Evolutionary conservation across 1,140 invertebrate species (phyloP), one percentile per base, ranked within the genome.

Genomic region (Lepidurus couesii): DNA sequence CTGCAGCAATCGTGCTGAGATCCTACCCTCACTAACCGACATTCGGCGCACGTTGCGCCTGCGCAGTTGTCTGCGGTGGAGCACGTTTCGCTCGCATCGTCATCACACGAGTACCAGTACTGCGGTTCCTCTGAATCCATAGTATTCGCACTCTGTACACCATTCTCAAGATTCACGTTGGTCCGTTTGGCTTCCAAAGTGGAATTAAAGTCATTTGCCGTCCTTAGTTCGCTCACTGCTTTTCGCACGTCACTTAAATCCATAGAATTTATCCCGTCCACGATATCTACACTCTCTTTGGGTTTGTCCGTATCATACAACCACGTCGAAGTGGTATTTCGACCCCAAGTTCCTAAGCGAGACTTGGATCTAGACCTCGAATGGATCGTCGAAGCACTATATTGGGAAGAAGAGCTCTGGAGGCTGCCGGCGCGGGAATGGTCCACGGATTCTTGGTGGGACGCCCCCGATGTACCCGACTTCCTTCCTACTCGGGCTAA

Each of bases 331-430:
- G 53, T 21, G 16, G 53, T 21, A 65, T 65, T 65, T 7, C 53
- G 53, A 21, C 53, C 53, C 53, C 53, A 65, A 7, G 53, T 65
- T 0, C 53, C 53, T 65, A 65, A 65, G 16, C 13, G 78, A 13
- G 78, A 44, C 73, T 79, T 79, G 78, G 78, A 79, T 16, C 78
- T 73, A 16, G 73, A 81, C 44, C 82, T 78, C 4, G 82, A 82
- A 16, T 81, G 80, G 16, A 82, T 81, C 16, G 82, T 82, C 1
- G 82, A 81, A 24, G 80, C 81, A 53, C 81, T 82, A 44, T 83
- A 81, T 74, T 82, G 81, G 16, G 82, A 82, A 21, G 82, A 82
- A 16, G 81, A 81, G 74, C 80, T 81, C 78, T 82, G 80, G 10
- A 79, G 78, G 74, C 82, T 81, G 74, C 81, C 80, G 11, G 79